These are phyloP conservation scores for Magallana nippona DNA, from an alignment of 2,888 invertebrate species.

Conservation along the genomic window DNA sequence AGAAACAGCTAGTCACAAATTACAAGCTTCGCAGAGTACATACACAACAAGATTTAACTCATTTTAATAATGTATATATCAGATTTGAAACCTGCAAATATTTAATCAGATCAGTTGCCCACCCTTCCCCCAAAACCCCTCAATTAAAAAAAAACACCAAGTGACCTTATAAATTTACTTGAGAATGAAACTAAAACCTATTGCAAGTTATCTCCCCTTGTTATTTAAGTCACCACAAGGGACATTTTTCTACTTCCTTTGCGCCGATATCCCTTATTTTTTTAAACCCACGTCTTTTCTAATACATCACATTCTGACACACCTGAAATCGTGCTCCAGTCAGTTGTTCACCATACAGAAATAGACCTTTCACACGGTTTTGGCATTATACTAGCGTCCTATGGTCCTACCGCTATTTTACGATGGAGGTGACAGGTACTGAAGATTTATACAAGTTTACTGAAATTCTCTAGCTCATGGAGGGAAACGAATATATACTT, in stretches of 20 bases:
- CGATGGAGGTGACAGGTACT: background rate
- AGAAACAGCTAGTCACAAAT: too few species aligned
- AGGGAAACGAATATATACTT: too few species aligned
- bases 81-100: too few species aligned
- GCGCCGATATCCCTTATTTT: background rate
- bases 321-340: conserved; percentile 2
- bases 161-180: too few species aligned
- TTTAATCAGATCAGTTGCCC: too few species aligned
- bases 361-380: conserved; percentile 16
- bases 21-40: too few species aligned
- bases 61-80: too few species aligned
- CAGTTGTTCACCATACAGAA: background rate
- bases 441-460: background rate
- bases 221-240: background rate
- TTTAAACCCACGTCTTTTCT: background rate
- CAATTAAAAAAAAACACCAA: too few species aligned
- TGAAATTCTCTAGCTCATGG: background rate
- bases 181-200: too few species aligned
- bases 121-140: too few species aligned
- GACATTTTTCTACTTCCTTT: background rate
- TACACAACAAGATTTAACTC: too few species aligned
- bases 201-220: too few species aligned
- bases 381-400: background rate
- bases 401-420: background rate
- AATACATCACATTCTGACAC: background rate